A percentile compares a stretch with the other conserved stretches of the same genome.
phyloP scores from a whole-genome alignment of 2,888 invertebrate genomes.

The Ormyrus thymus region DNA sequence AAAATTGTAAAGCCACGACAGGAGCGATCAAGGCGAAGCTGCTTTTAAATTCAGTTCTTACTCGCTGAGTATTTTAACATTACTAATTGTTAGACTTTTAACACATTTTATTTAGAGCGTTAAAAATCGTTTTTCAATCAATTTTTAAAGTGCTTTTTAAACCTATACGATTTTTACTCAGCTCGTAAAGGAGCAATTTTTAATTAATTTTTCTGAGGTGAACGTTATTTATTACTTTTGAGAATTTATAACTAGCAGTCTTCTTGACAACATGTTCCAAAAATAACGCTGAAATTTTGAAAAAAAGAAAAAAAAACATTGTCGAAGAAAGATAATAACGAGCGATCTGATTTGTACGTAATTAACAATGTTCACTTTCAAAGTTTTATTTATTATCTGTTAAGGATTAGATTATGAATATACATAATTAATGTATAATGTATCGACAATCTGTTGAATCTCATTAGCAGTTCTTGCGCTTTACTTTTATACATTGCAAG shows the following conservation, averaged over 20 bases:
- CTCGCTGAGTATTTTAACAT: neutral
- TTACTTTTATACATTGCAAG: constrained; percentile 51
- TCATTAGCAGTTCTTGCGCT: constrained; percentile 51
- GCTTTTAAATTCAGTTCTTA: constrained; percentile 18
- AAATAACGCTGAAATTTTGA: too few relatives aligned
- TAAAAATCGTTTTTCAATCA: constrained; percentile 18
- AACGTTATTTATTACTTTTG: constrained; percentile 30
- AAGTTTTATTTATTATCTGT: constrained; percentile 41
- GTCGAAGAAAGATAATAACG: too few relatives aligned
- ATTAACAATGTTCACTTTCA: constrained; percentile 24
- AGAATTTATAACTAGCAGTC: neutral
- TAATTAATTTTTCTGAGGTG: constrained; percentile 21
- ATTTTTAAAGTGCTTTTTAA: neutral
- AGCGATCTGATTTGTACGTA: neutral
- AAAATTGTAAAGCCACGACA: constrained; percentile 23
- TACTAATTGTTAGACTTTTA: constrained; percentile 2
- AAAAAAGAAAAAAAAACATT: too few relatives aligned
- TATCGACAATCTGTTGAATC: constrained; percentile 47
- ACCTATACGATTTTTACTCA: neutral
- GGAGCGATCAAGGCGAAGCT: neutral
- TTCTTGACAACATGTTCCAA: too few relatives aligned
- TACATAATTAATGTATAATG: constrained; percentile 30
- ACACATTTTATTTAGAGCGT: constrained; percentile 5
- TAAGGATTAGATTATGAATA: constrained; percentile 31
- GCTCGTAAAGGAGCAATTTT: constrained; percentile 16